These are phyloP conservation scores for Drosophila mimetica DNA, from an alignment of 2,888 invertebrate species.

Conservation along the genomic window DNA sequence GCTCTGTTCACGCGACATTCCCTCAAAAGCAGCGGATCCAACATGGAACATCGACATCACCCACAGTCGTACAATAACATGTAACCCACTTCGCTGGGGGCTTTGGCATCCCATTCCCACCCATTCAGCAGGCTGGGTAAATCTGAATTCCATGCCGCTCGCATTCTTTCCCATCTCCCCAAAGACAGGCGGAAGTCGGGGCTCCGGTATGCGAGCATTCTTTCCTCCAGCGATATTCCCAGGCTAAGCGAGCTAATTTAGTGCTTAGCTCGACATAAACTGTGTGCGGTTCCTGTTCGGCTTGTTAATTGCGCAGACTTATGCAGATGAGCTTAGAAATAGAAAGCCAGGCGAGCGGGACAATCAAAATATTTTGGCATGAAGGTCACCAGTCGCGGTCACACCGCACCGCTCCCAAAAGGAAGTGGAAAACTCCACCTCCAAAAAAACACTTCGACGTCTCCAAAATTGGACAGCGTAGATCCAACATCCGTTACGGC, in stretches of 20 bases:
- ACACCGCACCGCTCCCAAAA: constrained; percentile 35
- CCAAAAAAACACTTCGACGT: not conserved
- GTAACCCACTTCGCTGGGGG: constrained; percentile 59
- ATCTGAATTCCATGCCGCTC: constrained; percentile 60
- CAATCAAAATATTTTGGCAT: constrained; percentile 46
- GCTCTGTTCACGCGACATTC: constrained; percentile 22
- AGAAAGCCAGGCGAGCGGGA: constrained; percentile 55
- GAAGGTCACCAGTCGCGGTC: constrained; percentile 64
- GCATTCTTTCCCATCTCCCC: constrained; percentile 68
- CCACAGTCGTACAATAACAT: constrained; percentile 27
- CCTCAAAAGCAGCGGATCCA: constrained; percentile 10
- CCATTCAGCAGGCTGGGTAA: constrained; percentile 35
- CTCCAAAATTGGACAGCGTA: constrained; percentile 26
- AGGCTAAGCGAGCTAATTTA: constrained; percentile 59
- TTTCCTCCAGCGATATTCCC: constrained; percentile 28
- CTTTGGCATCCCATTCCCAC: constrained; percentile 62
- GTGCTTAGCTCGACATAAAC: constrained; percentile 53
- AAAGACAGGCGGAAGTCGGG: constrained; percentile 66
- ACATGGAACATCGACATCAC: constrained; percentile 27
- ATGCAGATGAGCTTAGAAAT: constrained; percentile 52
- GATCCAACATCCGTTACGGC: constrained; percentile 64
- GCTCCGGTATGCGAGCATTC: constrained; percentile 66
- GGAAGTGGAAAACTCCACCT: constrained; percentile 44
- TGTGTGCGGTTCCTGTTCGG: constrained; percentile 22
- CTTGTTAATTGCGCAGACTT: constrained; percentile 15